These are phyloP conservation scores for Dermochelys coriacea DNA, from an alignment of 2,797 vertebrate species.

Conservation along the genomic window DNA sequence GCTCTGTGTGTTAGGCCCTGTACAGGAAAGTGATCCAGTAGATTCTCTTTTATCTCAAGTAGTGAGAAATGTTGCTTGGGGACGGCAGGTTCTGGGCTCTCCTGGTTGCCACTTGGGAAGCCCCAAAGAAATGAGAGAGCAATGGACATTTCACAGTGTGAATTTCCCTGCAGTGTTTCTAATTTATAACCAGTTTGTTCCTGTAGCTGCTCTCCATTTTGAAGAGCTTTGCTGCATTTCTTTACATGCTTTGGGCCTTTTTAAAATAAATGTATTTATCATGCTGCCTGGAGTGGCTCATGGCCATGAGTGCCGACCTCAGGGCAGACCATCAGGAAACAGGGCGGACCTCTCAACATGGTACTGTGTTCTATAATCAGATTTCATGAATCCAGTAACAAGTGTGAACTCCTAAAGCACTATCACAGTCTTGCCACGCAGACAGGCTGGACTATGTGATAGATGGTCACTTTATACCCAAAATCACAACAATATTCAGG, in stretches of 20 bases:
- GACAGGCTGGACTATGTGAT: not conserved
- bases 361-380: not conserved
- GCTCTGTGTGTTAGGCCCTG: not conserved
- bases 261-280: not conserved
- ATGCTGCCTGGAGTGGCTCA: not conserved
- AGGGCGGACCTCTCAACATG: not conserved
- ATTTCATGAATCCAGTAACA: not conserved
- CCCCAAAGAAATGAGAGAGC: not conserved
- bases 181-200: not conserved
- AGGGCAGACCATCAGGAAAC: no score
- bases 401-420: not conserved
- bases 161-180: not conserved
- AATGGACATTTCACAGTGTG: not conserved
- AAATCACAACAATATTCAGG: not conserved
- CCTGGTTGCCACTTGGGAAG: not conserved
- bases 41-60: not conserved
- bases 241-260: not conserved
- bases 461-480: not conserved
- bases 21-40: not conserved
- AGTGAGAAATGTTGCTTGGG: not conserved
- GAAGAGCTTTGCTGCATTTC: conserved; percentile 21
- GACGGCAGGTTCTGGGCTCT: not conserved
- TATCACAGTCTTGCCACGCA: not conserved
- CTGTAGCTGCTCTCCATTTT: not conserved
- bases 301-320: not conserved